Base-by-base conservation (phyloP, 1,140 invertebrate genomes). In the Rhyzopertha dominica region DNA sequence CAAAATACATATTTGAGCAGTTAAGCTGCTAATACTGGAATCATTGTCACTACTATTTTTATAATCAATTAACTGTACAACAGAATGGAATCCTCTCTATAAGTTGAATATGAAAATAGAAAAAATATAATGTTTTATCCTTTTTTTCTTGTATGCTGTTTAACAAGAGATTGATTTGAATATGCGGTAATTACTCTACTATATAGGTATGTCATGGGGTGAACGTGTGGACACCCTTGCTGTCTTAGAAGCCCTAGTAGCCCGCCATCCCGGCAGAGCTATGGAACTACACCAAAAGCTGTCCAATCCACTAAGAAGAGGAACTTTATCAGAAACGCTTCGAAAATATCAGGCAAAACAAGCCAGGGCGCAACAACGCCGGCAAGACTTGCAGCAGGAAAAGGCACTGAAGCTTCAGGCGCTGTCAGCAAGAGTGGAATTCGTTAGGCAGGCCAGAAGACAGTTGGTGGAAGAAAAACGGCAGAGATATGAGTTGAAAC, bases 221-320 rank as follows among this genome's bases (percentile, higher is more conserved):
- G 87, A 90, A 53, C 67, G 85, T 18, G 77, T 87, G 38, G 85
- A 89, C 49, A 82, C 82, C 1, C 61, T 91, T 12, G 85, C 82
- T 5, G 82, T 83, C 9, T 67, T 89, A 9, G 78, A 87, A 57
- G 84, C 80, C 1, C 67, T 88, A 3, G 84, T 85, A n/a, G 79
- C 81, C 1, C 76, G 91, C 31, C 84, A 90, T 67, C 92, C 92
- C 2, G 91, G 92, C 0, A 76, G 91, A 47, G 90, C 90, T 1
- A 75, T 92, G 35, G 88, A 95, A 53, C 72, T 97, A 29, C 92
- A 95, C 65, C 90, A 93, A 57, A 96, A 96, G 67, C 66, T 96
- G 0, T 95, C 90, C 0, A 92, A 90, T 31, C 90, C 91, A 1
- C 89, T 90, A 2, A 75, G 90, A 35, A 83, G 88, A 55, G 79